Percentiles rank a stretch among this genome's conserved stretches.
These are phyloP conservation scores for Cyrtodaria siliqua DNA, from an alignment of 2,888 invertebrate species.

Conservation along the genomic window DNA sequence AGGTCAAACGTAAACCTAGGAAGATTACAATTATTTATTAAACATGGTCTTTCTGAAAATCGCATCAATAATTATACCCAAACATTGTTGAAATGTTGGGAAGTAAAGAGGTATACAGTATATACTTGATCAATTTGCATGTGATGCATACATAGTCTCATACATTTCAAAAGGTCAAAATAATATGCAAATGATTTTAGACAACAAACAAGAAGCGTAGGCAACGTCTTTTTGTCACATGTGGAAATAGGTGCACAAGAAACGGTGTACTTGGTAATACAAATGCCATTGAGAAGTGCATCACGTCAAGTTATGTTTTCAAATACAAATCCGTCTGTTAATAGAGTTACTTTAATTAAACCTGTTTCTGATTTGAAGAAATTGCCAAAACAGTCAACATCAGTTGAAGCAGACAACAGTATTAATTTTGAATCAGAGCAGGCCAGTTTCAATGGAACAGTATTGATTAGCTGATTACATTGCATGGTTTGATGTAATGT, in stretches of 20 bases:
- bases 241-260: constrained; percentile 66
- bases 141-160: constrained; percentile 56
- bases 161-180: constrained; percentile 62
- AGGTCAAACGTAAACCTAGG: neutral
- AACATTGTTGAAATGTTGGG: constrained; percentile 45
- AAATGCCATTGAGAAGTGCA: constrained; percentile 47
- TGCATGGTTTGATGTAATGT: no score
- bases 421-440: constrained; percentile 5
- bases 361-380: constrained; percentile 21
- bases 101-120: constrained; percentile 48
- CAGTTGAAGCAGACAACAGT: constrained; percentile 43
- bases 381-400: constrained; percentile 40
- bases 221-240: constrained; percentile 58
- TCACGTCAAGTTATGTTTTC: constrained; percentile 45
- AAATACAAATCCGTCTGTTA: constrained; percentile 25
- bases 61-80: constrained; percentile 61
- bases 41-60: constrained; percentile 30
- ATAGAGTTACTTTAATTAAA: constrained; percentile 47
- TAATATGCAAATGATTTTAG: constrained; percentile 25
- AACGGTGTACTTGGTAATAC: constrained; percentile 57
- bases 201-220: constrained; percentile 56
- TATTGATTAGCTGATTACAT: constrained; percentile 48
- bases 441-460: no score
- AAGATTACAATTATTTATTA: constrained; percentile 41
- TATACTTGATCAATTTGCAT: constrained; percentile 49